Evolutionary conservation across 2,797 vertebrate species (phyloP).

Genomic region (Karalla daura): DNA sequence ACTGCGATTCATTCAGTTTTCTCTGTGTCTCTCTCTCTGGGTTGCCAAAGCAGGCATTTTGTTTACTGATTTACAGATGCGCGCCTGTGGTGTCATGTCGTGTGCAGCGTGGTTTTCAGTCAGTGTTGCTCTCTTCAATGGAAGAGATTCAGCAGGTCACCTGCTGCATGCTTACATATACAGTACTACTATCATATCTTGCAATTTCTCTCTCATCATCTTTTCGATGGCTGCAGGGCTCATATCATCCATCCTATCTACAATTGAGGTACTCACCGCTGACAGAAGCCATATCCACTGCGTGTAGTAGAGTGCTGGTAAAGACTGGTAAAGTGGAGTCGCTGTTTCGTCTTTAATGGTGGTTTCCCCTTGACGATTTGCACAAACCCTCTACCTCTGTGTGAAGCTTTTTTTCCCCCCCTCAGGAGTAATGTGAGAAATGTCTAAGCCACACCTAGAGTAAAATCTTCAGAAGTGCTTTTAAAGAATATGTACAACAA

Average conservation of each 20-base stretch:
- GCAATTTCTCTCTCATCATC: too few relatives aligned
- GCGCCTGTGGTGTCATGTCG: neutral
- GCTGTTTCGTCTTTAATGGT: constrained; percentile 37
- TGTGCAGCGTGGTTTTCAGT: neutral
- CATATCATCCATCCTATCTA: neutral
- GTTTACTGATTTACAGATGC: neutral
- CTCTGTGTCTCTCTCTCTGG: too few relatives aligned
- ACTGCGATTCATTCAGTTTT: too few relatives aligned
- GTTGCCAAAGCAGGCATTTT: too few relatives aligned
- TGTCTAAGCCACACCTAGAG: constrained; percentile 28
- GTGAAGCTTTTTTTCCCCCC: constrained; percentile 4
- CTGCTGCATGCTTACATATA: neutral
- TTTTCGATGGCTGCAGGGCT: too few relatives aligned
- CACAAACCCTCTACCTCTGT: neutral
- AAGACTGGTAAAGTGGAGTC: constrained; percentile 20
- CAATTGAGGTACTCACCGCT: constrained; percentile 58
- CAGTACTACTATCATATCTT: too few relatives aligned
- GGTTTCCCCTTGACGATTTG: constrained; percentile 49
- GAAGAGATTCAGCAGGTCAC: neutral
- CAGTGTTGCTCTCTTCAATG: neutral
- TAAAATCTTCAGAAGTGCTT: neutral
- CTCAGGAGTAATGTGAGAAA: constrained; percentile 23
- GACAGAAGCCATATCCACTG: constrained; percentile 56
- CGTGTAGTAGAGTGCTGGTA: neutral
- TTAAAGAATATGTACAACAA: too few relatives aligned